phyloP scores from a whole-genome alignment of 1,140 invertebrate species.

The Littorina saxatilis region DNA sequence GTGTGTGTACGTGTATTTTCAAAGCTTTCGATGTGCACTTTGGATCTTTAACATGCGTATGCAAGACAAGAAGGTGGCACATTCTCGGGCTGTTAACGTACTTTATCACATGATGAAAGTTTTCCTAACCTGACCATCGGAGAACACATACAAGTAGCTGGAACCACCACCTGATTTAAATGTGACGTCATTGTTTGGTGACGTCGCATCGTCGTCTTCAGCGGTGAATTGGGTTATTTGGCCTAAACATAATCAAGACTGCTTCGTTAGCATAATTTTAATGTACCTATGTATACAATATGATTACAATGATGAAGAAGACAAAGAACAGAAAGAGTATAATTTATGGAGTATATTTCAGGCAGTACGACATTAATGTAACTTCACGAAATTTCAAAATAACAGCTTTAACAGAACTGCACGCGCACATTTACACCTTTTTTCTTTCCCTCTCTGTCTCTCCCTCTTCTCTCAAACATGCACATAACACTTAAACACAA shows the following conservation, averaged over 20 bases:
- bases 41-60: no score
- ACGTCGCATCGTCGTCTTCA: slow-evolving; percentile 39
- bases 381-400: no score
- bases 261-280: background rate
- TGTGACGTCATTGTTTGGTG: slow-evolving; percentile 39
- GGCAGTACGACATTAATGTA: background rate
- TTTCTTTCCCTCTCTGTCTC: no score
- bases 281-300: background rate
- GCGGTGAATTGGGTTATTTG: slow-evolving; percentile 34
- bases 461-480: no score
- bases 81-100: no score
- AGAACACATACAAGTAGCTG: slow-evolving; percentile 3
- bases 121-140: slow-evolving; percentile 16
- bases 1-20: no score
- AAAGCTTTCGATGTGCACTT: no score
- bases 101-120: no score
- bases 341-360: background rate
- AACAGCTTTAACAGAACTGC: no score
- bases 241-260: background rate
- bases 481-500: no score
- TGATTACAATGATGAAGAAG: background rate
- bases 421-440: no score
- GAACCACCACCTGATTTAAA: slow-evolving; percentile 10
- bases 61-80: no score
- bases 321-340: background rate